Base-by-base conservation (phyloP, 2,888 invertebrate species). In the Yponomeuta evonymella region DNA sequence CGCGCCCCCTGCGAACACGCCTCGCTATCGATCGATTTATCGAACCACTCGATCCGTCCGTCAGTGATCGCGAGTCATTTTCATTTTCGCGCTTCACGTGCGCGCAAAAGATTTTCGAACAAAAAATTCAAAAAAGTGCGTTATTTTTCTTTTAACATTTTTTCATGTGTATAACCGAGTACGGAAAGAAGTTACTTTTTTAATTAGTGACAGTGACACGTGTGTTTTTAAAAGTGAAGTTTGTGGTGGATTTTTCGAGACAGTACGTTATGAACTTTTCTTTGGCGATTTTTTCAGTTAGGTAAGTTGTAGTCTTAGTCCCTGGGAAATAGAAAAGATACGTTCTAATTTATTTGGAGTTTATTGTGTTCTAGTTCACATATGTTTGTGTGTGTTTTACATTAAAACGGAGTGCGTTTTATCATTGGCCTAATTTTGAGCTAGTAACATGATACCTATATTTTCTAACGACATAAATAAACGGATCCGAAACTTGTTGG, bases 1-100 rank as follows among this genome's bases (percentile, higher is more conserved):
- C 89, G 83, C 86, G 89, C 88, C 83, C 76, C 80, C 80, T 77
- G 87, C 82, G 73, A 86, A 83, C 90, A 90, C 91, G 88, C 84
- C 48, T 64, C 73, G 75, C 77, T 77, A 76, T 73, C 75, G 73
- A 77, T 78, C 79, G 78, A 76, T 78, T 74, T n/a, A 64, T 66
- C 68, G 69, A 58, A 58, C 70, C 65, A 67, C 58, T 69, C 63
- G 69, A 62, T 36, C 33, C 29, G 1, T 62, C 69, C n/a, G 11
- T 15, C 30, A 33, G 33, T n/a, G n/a, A 68, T 5, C 68, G 30
- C 68, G 68, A 67, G 68, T 29, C 51, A 15, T 58, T 15, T 58
- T 58, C 8, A 43, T 67, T 67, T 43, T 43, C 67, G 48, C 67
- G 67, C 67, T 23, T 23, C 23, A n/a, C 65, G 29, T 64, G 23